phyloP scores from a whole-genome alignment of 2,113 vertebrate species.

The Cnemophilus loriae region DNA sequence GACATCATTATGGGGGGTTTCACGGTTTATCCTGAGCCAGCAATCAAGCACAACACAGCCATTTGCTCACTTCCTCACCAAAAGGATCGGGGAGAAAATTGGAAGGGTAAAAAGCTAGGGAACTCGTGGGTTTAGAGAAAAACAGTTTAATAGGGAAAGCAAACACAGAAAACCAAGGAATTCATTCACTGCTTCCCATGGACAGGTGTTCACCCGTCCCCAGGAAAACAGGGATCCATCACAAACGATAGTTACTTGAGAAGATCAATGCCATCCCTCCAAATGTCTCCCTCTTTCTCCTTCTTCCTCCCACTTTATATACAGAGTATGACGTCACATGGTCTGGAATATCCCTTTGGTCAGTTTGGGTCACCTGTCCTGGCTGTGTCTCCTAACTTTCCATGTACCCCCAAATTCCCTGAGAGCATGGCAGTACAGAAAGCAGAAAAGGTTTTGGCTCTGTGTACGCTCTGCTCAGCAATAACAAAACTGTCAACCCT shows the following conservation, averaged over 20 bases:
- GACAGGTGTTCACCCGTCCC: background rate
- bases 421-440: rapidly evolving
- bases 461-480: background rate
- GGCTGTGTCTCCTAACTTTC: background rate
- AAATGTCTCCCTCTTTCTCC: background rate
- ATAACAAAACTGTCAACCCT: background rate
- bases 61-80: background rate
- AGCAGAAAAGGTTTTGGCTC: background rate
- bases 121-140: background rate
- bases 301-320: no score
- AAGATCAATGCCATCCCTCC: background rate
- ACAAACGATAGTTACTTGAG: background rate
- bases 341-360: background rate
- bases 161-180: background rate
- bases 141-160: background rate
- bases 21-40: background rate
- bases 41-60: no score
- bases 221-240: background rate
- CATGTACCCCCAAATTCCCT: background rate
- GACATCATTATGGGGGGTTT: background rate
- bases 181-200: background rate
- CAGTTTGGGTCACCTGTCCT: background rate
- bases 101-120: background rate
- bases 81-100: background rate
- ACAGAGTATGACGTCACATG: background rate